Percentiles rank a stretch among this genome's conserved stretches.
Conservation (phyloP, 2,797 vertebrate genomes). For the Hippocampus kuda region DNA sequence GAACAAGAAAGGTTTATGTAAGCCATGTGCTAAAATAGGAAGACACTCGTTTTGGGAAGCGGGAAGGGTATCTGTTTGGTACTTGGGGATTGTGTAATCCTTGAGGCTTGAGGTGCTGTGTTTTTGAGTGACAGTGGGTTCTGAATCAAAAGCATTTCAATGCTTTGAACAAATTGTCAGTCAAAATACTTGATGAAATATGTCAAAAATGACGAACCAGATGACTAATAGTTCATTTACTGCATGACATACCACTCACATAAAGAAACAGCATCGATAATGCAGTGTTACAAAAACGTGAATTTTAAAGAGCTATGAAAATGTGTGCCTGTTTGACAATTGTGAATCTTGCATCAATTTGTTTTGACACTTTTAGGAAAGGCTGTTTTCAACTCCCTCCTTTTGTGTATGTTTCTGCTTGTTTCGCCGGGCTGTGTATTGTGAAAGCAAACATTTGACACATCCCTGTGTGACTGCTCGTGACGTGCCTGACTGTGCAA, state of each 20-base stretch:
- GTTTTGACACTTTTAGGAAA: background rate
- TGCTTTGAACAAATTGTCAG: constrained; percentile 7
- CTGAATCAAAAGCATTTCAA: background rate
- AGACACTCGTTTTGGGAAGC: constrained; percentile 17
- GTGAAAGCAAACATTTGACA: constrained; percentile 47
- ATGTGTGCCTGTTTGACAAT: background rate
- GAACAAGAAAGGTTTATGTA: constrained; percentile 28
- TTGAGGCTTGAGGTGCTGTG: constrained; percentile 23
- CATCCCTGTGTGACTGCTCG: constrained; percentile 23
- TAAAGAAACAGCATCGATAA: background rate
- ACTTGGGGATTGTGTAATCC: constrained; percentile 40
- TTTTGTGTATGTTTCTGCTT: background rate
- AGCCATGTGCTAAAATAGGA: constrained; percentile 16
- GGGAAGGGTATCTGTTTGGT: constrained; percentile 38
- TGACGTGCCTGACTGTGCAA: constrained; percentile 24
- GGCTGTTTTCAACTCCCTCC: background rate
- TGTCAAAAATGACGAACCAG: background rate
- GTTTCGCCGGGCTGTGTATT: constrained; percentile 13
- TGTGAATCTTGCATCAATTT: background rate
- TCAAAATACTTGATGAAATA: background rate
- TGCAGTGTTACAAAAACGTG: background rate
- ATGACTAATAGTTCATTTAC: background rate
- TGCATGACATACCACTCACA: background rate
- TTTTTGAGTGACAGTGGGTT: constrained; percentile 29
- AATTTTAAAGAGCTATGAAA: background rate